Percentiles rank a stretch among this genome's conserved stretches.
phyloP scores from a whole-genome alignment of 1,140 invertebrate species.

The Microvelia longipes region DNA sequence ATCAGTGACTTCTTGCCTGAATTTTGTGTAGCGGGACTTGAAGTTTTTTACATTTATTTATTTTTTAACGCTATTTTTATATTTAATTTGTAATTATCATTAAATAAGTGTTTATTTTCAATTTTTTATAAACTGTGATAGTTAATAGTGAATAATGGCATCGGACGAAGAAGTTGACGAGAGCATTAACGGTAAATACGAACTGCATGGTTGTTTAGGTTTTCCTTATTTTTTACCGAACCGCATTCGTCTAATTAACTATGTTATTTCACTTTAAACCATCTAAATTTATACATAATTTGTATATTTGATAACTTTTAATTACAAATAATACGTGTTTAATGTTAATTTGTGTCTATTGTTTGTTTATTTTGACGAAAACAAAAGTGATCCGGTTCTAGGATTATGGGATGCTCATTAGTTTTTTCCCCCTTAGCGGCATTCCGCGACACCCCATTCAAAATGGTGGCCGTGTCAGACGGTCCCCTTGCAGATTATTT shows the following conservation, averaged over 20 bases:
- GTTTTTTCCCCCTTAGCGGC: conserved; percentile 35
- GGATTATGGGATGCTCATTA: conserved; percentile 25
- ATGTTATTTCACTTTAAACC: too few species aligned
- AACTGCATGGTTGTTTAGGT: not conserved
- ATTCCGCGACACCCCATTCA: conserved; percentile 39
- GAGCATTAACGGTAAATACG: conserved; percentile 4
- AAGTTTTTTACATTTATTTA: not conserved
- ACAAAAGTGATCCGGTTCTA: too few species aligned
- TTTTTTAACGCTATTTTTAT: not conserved
- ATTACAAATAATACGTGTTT: too few species aligned
- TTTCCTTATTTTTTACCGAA: too few species aligned
- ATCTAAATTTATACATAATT: too few species aligned
- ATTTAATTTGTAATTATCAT: not conserved
- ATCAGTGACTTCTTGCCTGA: conserved; percentile 9
- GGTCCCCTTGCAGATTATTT: conserved; percentile 33
- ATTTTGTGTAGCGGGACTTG: not conserved
- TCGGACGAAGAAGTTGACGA: conserved; percentile 12
- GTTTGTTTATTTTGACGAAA: too few species aligned
- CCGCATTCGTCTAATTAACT: too few species aligned
- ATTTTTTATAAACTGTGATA: not conserved
- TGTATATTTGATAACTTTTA: too few species aligned
- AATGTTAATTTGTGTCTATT: too few species aligned
- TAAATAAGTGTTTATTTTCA: not conserved
- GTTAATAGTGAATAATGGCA: conserved; percentile 3
- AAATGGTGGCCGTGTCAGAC: conserved; percentile 54